Evolutionary conservation across 2,113 vertebrate genomes (phyloP).

Genomic region (Seriola rivoliana): DNA sequence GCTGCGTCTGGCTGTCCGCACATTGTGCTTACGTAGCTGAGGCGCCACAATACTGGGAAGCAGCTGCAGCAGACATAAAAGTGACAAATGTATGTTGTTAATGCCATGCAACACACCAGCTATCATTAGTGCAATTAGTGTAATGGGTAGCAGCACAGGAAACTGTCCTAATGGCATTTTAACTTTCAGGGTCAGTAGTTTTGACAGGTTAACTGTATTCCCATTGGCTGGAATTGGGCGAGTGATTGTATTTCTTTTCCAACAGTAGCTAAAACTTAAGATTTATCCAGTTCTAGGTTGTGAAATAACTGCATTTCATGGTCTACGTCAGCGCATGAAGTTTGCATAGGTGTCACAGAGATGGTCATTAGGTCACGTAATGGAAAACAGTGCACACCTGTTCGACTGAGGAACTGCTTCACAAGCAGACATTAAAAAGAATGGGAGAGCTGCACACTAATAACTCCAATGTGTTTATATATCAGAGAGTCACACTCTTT

Average conservation of each 20-base stretch:
- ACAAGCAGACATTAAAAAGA: neutral
- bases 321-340: neutral
- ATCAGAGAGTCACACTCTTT: neutral
- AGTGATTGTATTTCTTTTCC: neutral
- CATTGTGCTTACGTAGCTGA: constrained; percentile 66
- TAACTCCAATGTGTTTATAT: neutral
- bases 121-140: constrained; percentile 54
- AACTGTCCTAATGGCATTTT: constrained; percentile 21
- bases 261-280: neutral
- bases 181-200: constrained; percentile 11
- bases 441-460: neutral
- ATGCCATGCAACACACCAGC: constrained; percentile 20
- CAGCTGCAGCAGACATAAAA: constrained; percentile 79
- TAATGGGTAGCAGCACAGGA: constrained; percentile 44
- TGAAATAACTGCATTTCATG: neutral
- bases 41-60: constrained; percentile 84
- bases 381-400: neutral
- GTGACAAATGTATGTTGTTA: constrained; percentile 61
- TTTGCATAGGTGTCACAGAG: neutral
- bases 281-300: neutral
- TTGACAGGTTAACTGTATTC: neutral
- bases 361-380: neutral
- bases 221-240: neutral
- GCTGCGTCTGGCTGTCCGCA: constrained; percentile 72
- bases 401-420: neutral